These are phyloP conservation scores for Syngnathus scovelli DNA, from an alignment of 2,113 vertebrate genomes.

Conservation along the genomic window DNA sequence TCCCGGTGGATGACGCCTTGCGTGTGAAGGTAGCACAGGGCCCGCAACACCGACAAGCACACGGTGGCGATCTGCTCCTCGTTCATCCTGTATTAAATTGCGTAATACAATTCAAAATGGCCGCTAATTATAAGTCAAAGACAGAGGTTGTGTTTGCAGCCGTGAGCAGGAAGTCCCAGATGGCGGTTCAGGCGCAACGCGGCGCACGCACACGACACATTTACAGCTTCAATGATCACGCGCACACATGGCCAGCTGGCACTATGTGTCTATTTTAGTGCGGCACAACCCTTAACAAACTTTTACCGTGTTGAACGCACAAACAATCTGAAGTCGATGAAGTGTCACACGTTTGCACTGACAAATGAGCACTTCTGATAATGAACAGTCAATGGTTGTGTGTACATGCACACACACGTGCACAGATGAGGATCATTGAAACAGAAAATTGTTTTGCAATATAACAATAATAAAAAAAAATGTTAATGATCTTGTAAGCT, in stretches of 20 bases:
- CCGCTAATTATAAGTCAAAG: neutral
- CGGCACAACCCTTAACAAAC: neutral
- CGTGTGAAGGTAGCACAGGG: conserved; percentile 92
- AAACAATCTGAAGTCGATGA: neutral
- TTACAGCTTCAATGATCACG: neutral
- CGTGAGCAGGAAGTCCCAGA: neutral
- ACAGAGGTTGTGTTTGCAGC: neutral
- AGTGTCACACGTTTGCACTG: neutral
- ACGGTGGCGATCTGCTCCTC: conserved; percentile 98
- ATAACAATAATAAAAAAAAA: neutral
- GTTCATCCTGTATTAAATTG: conserved; percentile 81
- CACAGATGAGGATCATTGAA: neutral
- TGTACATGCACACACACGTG: neutral
- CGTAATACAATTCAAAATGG: neutral
- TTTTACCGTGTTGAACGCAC: neutral
- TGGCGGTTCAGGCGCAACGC: neutral
- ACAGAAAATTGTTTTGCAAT: neutral
- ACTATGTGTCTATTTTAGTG: neutral
- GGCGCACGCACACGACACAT: neutral
- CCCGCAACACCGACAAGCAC: conserved; percentile 90
- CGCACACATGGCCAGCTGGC: conserved; percentile 23
- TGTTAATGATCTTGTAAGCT: conserved; percentile 3
- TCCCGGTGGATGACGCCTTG: conserved; percentile 98
- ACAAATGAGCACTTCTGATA: conserved; percentile 5
- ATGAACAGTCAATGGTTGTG: neutral